phyloP scores from a whole-genome alignment of 2,113 vertebrate species.

The Calidris pygmaea region DNA sequence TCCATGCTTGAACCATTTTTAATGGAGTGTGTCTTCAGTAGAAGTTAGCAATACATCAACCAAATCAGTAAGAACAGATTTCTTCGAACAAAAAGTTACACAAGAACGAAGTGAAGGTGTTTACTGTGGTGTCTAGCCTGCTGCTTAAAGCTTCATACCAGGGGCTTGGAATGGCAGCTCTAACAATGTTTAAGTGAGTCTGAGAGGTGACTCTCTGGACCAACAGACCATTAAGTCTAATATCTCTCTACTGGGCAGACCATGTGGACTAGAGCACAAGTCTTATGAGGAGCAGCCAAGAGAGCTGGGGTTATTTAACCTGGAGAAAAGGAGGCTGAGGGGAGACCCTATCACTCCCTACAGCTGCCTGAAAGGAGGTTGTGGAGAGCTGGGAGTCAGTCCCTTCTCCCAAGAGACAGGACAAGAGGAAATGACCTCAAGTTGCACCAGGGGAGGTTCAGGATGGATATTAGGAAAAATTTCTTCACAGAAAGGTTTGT shows the following conservation, averaged over 20 bases:
- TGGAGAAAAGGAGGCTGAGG: background rate
- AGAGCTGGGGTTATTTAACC: background rate
- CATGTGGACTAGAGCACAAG: background rate
- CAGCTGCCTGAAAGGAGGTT: background rate
- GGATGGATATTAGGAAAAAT: background rate
- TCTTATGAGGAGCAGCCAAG: background rate
- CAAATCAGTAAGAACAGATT: background rate
- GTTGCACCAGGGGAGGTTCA: background rate
- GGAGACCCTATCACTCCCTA: background rate
- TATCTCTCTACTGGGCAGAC: background rate
- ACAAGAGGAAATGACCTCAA: background rate
- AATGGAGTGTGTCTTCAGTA: background rate
- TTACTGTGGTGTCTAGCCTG: too few relatives aligned
- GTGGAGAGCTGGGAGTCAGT: background rate
- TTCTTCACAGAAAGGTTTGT: background rate
- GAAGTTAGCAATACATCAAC: too few relatives aligned
- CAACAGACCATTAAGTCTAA: fast-evolving
- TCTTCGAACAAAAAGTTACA: background rate
- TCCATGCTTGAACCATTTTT: background rate
- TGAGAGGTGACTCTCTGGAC: background rate
- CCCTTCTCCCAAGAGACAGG: background rate
- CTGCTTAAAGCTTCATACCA: background rate
- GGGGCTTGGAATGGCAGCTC: background rate
- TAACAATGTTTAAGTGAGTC: background rate
- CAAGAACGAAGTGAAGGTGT: background rate